Base-by-base conservation (phyloP, 2,888 invertebrate genomes). In the Tipula confusa region DNA sequence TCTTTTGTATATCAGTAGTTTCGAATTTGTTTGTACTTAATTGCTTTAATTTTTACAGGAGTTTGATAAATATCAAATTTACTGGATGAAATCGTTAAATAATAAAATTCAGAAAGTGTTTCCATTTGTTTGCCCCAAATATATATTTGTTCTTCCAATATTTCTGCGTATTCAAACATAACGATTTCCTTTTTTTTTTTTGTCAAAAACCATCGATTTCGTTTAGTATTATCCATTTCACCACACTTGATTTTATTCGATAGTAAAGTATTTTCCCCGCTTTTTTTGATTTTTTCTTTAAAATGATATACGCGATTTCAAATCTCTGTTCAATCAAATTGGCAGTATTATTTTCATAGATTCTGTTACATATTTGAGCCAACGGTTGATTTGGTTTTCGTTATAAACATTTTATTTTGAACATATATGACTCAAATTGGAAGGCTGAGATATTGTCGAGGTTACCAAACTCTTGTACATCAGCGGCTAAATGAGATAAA, bases 381-480 rank as follows among this genome's bases (percentile, higher is more conserved):
- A n/a, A n/a, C n/a, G n/a, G n/a, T n/a, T n/a, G n/a, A n/a, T n/a
- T n/a, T n/a, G n/a, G n/a, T n/a, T n/a, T n/a, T n/a, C n/a, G n/a
- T n/a, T n/a, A n/a, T n/a, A n/a, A n/a, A n/a, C n/a, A n/a, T n/a
- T n/a, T n/a, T n/a, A n/a, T n/a, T n/a, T n/a, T n/a, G n/a, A n/a
- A n/a, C n/a, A n/a, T n/a, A n/a, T 84, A 85, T 79, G 84, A 85
- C 84, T 85, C 86, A 83, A 84, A 86, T 83, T 85, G 84, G 43
- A 86, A 86, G 0, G 85, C 84, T 83, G 86, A 86, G 43, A 86
- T 86, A 33, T 84, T 83, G 38, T 86, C 85, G 33, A 86, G 82
- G 7, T 29, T 13, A 7, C 86, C 86, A 84, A 81, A 84, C 7
- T 82, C 84, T 84, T 86, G 86, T 43, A n/a, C n/a, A n/a, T n/a